These are phyloP conservation scores for Hycleus cichorii DNA, from an alignment of 1,140 invertebrate genomes.

Conservation along the genomic window DNA sequence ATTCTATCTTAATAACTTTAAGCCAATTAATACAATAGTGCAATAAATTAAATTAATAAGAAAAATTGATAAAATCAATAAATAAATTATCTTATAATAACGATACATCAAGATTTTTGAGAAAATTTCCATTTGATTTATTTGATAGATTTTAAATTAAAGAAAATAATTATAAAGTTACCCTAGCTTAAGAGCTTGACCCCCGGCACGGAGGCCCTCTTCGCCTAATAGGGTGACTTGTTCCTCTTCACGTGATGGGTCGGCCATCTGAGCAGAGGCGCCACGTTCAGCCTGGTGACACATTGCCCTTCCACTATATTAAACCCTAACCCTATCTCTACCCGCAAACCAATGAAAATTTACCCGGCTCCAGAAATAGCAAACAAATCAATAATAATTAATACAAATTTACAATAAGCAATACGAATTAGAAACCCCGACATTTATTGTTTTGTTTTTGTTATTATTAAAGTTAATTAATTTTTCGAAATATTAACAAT, in stretches of 20 bases:
- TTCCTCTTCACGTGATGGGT: slow-evolving; percentile 86
- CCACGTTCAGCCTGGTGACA: slow-evolving; percentile 58
- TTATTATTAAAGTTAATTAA: too few relatives aligned
- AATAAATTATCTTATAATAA: too few relatives aligned
- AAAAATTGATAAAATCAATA: too few relatives aligned
- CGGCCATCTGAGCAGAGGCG: slow-evolving; percentile 73
- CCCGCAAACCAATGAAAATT: slow-evolving; percentile 27
- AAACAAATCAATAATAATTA: background rate
- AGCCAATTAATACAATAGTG: too few relatives aligned
- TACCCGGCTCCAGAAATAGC: slow-evolving; percentile 8
- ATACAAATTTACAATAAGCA: background rate
- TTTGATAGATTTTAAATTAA: background rate
- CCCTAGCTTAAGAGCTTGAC: slow-evolving; percentile 91
- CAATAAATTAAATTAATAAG: too few relatives aligned
- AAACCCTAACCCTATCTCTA: slow-evolving; percentile 41
- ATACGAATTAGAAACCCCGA: background rate
- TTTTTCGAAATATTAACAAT: too few relatives aligned
- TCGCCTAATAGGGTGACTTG: slow-evolving; percentile 89
- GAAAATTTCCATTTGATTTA: background rate
- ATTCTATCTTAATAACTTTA: too few relatives aligned
- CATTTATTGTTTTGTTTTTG: too few relatives aligned
- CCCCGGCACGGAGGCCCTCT: slow-evolving; percentile 83
- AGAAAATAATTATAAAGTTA: slow-evolving; percentile 46
- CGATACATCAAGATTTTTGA: slow-evolving; percentile 5
- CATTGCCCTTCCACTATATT: slow-evolving; percentile 38